Percentiles rank a stretch among this genome's conserved stretches.
Evolutionary conservation across 2,113 vertebrate genomes (phyloP).

Genomic region (Amphiprion ocellaris): DNA sequence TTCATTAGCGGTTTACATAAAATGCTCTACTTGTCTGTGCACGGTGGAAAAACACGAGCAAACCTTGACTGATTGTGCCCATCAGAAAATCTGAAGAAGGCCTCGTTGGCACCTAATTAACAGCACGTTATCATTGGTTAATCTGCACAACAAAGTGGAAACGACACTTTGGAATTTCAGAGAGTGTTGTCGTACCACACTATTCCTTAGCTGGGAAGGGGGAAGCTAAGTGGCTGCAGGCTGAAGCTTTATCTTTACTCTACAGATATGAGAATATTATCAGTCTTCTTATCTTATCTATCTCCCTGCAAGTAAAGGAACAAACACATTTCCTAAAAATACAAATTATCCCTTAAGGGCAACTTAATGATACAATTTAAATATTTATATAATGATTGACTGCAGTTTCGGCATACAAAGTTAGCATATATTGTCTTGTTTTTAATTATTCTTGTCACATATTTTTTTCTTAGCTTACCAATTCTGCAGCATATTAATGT

Average conservation of each 20-base stretch:
- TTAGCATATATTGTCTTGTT: too few relatives aligned
- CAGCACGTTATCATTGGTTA: background rate
- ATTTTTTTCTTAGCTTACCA: background rate
- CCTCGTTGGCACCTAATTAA: background rate
- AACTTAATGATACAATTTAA: background rate
- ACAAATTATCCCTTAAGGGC: background rate
- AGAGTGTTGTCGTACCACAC: background rate
- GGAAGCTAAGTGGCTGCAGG: background rate
- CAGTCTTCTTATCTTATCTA: background rate
- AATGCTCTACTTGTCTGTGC: background rate
- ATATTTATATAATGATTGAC: background rate
- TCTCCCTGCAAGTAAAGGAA: background rate
- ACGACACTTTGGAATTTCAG: background rate
- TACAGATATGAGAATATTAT: background rate
- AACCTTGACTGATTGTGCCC: conserved; percentile 16
- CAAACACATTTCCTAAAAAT: background rate
- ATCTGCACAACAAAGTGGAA: background rate
- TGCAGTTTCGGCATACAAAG: background rate
- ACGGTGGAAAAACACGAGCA: background rate
- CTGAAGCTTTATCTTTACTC: background rate
- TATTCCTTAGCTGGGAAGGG: background rate
- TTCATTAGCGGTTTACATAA: background rate
- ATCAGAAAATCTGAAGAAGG: conserved; percentile 9
- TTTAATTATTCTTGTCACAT: background rate
- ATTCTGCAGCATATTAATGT: background rate